A percentile compares a stretch with the other conserved stretches of the same genome.
Evolutionary conservation across 2,113 vertebrate genomes (phyloP).

Genomic region (Zapornia atra): DNA sequence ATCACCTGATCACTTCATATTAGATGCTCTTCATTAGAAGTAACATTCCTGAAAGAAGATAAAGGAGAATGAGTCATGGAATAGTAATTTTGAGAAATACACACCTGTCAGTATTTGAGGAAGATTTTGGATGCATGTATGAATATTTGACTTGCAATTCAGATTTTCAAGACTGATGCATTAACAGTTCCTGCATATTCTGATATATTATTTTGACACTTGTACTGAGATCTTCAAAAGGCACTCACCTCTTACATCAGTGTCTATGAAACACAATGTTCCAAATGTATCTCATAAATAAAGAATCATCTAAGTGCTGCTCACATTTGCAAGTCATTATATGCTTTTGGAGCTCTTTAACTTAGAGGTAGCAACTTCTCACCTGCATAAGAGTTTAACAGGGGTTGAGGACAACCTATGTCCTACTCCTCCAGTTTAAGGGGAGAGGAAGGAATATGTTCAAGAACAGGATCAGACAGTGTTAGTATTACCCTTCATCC

Average conservation of each 20-base stretch:
- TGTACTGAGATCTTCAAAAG: background rate
- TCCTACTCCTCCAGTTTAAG: background rate
- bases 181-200: conserved; percentile 1
- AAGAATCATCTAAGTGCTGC: background rate
- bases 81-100: conserved; percentile 17
- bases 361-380: background rate
- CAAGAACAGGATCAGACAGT: background rate
- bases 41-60: background rate
- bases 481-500: background rate
- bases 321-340: conserved; percentile 25
- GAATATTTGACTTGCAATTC: conserved; percentile 26
- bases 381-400: background rate
- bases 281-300: conserved; percentile 22
- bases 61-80: background rate
- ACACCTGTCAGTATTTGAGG: background rate
- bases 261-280: conserved; percentile 13
- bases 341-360: background rate
- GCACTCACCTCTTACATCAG: background rate
- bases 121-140: conserved; percentile 6
- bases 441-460: background rate
- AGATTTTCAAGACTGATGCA: conserved; percentile 22
- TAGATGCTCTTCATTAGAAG: background rate
- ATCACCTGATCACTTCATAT: background rate
- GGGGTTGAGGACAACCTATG: background rate
- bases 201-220: conserved; percentile 41